A percentile compares a stretch with the other conserved stretches of the same genome.
Evolutionary conservation across 2,888 invertebrate genomes (phyloP).

Genomic region (Trachelus iudaicus): DNA sequence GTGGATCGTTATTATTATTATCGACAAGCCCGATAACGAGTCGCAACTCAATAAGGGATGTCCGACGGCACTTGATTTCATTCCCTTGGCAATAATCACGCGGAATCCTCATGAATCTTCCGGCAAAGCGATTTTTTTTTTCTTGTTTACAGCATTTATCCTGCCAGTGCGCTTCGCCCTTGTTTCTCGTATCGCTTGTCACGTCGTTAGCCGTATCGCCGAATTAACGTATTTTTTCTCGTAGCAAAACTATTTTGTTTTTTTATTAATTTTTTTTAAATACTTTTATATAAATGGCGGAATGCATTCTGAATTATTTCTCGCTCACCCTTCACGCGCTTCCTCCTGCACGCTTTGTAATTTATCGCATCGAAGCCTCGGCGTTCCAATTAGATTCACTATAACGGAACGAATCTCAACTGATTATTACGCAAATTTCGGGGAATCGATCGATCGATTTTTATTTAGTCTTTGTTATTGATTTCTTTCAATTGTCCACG

Average conservation of each 20-base stretch:
- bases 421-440: not conserved
- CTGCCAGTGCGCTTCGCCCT: not conserved
- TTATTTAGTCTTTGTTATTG: not conserved
- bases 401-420: not conserved
- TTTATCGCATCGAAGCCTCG: not conserved
- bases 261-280: conserved; percentile 22
- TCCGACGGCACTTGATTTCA: conserved; percentile 26
- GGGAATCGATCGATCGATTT: not conserved
- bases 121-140: not conserved
- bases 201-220: not conserved
- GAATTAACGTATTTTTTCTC: not conserved
- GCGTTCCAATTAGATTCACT: not conserved
- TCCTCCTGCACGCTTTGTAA: not conserved
- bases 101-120: not conserved
- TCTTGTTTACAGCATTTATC: not conserved
- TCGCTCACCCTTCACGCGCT: conserved; percentile 6
- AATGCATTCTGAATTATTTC: conserved; percentile 37
- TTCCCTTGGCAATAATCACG: not conserved
- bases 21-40: not conserved
- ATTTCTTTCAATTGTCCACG: not conserved
- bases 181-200: not conserved
- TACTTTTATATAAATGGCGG: conserved; percentile 33
- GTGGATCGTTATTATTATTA: not conserved
- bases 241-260: conserved; percentile 36
- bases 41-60: conserved; percentile 33